Evolutionary conservation across 2,888 invertebrate species (phyloP).

Genomic region (Erannis defoliaria): DNA sequence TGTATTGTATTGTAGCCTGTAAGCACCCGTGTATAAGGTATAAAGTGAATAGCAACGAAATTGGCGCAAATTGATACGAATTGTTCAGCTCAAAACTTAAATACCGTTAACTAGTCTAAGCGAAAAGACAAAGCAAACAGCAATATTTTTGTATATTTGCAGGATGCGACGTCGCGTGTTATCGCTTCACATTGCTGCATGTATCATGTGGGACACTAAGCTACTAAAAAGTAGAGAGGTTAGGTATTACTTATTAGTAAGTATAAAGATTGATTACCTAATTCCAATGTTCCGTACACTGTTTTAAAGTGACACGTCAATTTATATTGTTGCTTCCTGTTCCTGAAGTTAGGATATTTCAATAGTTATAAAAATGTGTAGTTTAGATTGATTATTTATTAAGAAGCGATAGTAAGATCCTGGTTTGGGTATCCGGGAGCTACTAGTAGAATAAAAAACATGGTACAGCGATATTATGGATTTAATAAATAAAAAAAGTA

Average conservation of each 20-base stretch:
- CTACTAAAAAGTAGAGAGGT: neutral
- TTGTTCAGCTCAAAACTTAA: no score
- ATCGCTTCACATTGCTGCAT: neutral
- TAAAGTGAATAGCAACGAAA: no score
- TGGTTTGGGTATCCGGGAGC: constrained; percentile 11
- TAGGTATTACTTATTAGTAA: no score
- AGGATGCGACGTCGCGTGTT: neutral
- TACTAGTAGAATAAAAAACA: constrained; percentile 29
- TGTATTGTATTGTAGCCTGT: no score
- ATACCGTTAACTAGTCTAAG: neutral
- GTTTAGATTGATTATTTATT: constrained; percentile 17
- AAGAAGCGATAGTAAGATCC: constrained; percentile 14
- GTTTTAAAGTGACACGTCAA: constrained; percentile 26
- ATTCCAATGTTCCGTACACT: constrained; percentile 30
- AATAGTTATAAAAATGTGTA: constrained; percentile 12
- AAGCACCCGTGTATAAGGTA: no score
- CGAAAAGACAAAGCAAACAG: neutral
- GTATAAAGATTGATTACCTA: constrained; percentile 35
- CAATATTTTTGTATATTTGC: neutral
- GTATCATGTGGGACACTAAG: neutral
- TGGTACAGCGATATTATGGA: no score
- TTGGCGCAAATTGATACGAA: no score
- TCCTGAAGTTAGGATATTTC: constrained; percentile 2
- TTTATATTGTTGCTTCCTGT: constrained; percentile 31
- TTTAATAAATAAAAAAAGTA: no score